Conservation (phyloP, 2,888 invertebrate genomes). For the Pachliopta kotzebuea region DNA sequence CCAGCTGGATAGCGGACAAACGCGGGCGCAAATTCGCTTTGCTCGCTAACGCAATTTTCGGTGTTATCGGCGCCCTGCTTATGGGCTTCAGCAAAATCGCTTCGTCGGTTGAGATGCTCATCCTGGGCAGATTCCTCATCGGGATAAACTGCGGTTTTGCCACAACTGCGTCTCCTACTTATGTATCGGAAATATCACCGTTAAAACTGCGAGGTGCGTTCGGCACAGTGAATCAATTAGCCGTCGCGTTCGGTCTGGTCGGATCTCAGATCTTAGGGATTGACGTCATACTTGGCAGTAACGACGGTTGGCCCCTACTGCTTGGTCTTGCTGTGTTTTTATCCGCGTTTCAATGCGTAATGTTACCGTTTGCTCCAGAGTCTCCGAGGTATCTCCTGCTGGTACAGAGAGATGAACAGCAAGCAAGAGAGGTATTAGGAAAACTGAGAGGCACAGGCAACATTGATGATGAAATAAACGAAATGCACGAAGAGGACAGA, state of each 20-base stretch:
- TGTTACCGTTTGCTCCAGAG: conserved; percentile 69
- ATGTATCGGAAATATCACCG: conserved; percentile 74
- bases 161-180: conserved; percentile 74
- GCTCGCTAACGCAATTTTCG: conserved; percentile 82
- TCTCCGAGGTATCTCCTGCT: conserved; percentile 70
- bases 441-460: conserved; percentile 62
- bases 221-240: conserved; percentile 74
- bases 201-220: conserved; percentile 68
- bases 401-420: conserved; percentile 62
- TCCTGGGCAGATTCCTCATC: conserved; percentile 86
- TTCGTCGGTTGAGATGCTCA: conserved; percentile 85
- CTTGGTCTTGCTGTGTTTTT: conserved; percentile 68
- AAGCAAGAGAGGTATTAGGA: conserved; percentile 54
- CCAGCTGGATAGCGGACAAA: conserved; percentile 86
- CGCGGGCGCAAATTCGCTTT: conserved; percentile 85
- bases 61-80: conserved; percentile 82
- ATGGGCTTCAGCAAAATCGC: conserved; percentile 84
- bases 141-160: conserved; percentile 87
- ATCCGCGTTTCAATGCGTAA: conserved; percentile 60
- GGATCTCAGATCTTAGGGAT: conserved; percentile 71
- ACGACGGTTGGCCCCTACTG: conserved; percentile 72
- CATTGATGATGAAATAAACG: conserved; percentile 72
- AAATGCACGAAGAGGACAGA: conserved; percentile 71
- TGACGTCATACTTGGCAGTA: conserved; percentile 67
- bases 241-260: conserved; percentile 70